Percentiles rank a stretch among this genome's conserved stretches.
phyloP scores from a whole-genome alignment of 2,113 vertebrate species.

The Anoura caudifer region DNA sequence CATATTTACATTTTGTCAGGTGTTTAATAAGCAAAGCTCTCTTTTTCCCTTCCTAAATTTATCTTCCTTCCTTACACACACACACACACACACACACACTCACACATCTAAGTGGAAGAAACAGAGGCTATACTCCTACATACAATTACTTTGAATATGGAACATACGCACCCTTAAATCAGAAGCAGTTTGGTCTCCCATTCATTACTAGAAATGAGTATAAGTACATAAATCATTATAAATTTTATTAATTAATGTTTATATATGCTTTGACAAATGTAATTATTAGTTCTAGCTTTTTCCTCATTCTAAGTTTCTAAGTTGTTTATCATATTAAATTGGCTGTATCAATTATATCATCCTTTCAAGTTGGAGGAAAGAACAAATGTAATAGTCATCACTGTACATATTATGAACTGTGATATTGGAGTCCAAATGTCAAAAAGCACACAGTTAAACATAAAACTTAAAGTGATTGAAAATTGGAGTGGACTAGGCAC shows the following conservation, averaged over 20 bases:
- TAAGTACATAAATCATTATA: background rate
- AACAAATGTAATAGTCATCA: conserved; percentile 15
- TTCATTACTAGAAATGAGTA: background rate
- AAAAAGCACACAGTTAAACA: background rate
- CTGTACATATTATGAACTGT: background rate
- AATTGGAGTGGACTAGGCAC: background rate
- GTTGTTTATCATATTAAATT: conserved; percentile 34
- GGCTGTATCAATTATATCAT: conserved; percentile 28
- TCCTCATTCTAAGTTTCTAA: conserved; percentile 33
- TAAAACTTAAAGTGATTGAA: background rate
- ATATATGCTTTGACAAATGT: conserved; percentile 33
- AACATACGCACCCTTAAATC: background rate
- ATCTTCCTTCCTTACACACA: background rate
- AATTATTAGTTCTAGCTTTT: conserved; percentile 36
- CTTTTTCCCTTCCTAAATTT: background rate
- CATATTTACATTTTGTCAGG: background rate
- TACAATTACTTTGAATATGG: background rate
- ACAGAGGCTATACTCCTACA: background rate
- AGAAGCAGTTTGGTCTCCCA: background rate
- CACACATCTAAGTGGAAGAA: background rate
- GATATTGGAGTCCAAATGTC: background rate
- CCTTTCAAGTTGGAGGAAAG: conserved; percentile 33
- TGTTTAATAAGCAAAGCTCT: background rate
- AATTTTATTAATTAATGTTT: conserved; percentile 40
- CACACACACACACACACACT: background rate